phyloP scores from a whole-genome alignment of 1,140 invertebrate genomes.

The Drosophila sturtevanti region DNA sequence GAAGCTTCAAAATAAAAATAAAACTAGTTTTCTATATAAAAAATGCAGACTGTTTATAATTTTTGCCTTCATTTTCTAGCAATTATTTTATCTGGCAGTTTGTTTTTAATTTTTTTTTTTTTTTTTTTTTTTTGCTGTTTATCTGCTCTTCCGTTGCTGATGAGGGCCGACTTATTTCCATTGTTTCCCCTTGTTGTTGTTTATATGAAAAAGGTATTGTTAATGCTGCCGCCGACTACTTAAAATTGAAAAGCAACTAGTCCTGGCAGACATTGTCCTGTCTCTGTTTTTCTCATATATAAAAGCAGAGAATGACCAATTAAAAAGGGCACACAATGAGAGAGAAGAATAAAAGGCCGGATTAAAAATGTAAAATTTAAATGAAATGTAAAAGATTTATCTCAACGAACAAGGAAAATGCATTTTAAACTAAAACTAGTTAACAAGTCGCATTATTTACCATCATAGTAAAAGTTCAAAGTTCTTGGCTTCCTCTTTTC shows the following conservation, averaged over 20 bases:
- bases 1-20: slow-evolving; percentile 4
- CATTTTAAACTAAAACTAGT: slow-evolving; percentile 72
- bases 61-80: slow-evolving; percentile 23
- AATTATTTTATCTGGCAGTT: slow-evolving; percentile 18
- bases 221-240: slow-evolving; percentile 50
- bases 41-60: slow-evolving; percentile 49
- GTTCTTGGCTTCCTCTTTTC: background rate
- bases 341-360: slow-evolving; percentile 49
- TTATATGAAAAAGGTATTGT: slow-evolving; percentile 48
- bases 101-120: slow-evolving; percentile 10
- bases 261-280: slow-evolving; percentile 7
- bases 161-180: slow-evolving; percentile 43
- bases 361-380: slow-evolving; percentile 31
- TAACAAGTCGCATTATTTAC: slow-evolving; percentile 79
- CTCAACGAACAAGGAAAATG: slow-evolving; percentile 66
- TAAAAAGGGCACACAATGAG: background rate
- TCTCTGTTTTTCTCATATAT: background rate
- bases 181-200: slow-evolving; percentile 33
- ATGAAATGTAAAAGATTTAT: slow-evolving; percentile 27
- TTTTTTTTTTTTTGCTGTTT: slow-evolving; percentile 14
- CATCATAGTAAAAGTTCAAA: slow-evolving; percentile 67
- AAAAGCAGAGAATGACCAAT: slow-evolving; percentile 14
- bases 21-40: slow-evolving; percentile 12
- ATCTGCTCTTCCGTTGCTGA: slow-evolving; percentile 32
- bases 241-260: slow-evolving; percentile 37